Evolutionary conservation across 2,797 vertebrate genomes (phyloP), one percentile per base, ranked within the genome.

Genomic region (Podarcis siculus): DNA sequence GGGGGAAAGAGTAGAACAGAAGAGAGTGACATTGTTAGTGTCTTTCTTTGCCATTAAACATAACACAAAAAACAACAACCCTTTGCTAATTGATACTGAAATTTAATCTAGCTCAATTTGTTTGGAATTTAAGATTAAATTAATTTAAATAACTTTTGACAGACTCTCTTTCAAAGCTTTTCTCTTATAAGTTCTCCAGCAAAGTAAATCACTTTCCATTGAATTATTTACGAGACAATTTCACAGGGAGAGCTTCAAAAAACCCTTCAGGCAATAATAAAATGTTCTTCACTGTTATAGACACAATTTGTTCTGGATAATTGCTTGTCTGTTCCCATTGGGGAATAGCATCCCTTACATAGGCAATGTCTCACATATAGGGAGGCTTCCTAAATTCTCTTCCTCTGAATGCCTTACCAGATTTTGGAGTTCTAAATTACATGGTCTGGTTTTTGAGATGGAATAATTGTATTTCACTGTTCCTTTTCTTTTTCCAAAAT

Each of bases 201-300:
- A 61, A 93, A 95, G 93, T 94, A 95, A 96, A 96, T 96, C 93
- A 93, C 92, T 96, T 85, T 80, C 55, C 91, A 90, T 93, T 96
- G 95, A 96, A 96, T 96, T 96, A 96, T 96, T 96, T 94, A 96
- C 82, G 7, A 95, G 93, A 92, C 93, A 94, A 93, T 96, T 96
- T 96, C 95, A 94, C 94, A 95, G 93, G 95, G 91, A 94, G 93
- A 96, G 94, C 91, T 95, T 96, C 92, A 92, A 92, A 96, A 89
- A 96, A 73, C 91, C 95, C 95, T 95, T 90, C 76, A 93, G 95
- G 95, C 96, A 95, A 94, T 95, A 95, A 95, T 93, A 95, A 96
- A 95, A 95, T 95, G 94, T 96, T 96, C 94, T 94, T 90, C 88
- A 39, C 84, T 93, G 94, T 91, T 95, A 91, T 91, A 95, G 94